Conservation (phyloP, 2,888 invertebrate species). For the Gymnosoma rotundatum region DNA sequence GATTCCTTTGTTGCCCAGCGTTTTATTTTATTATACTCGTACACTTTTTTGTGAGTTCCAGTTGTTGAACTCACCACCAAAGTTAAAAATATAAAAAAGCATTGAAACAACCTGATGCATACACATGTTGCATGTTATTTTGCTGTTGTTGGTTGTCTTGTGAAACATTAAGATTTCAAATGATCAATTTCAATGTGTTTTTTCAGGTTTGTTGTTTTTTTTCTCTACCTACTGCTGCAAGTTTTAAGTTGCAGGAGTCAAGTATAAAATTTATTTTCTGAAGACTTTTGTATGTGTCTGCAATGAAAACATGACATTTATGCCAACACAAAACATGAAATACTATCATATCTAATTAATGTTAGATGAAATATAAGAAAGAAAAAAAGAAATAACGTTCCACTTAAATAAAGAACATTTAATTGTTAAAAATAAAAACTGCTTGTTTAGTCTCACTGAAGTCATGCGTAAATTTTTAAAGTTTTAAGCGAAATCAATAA, state of each 20-base stretch:
- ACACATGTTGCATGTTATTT: conserved; percentile 72
- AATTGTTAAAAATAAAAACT: conserved; percentile 26
- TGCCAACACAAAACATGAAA: conserved; percentile 72
- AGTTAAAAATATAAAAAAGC: conserved; percentile 14
- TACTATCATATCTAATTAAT: conserved; percentile 72
- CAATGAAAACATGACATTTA: conserved; percentile 72
- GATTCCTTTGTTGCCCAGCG: conserved; percentile 39
- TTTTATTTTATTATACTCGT: not conserved
- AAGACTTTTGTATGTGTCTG: conserved; percentile 40
- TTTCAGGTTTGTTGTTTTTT: not conserved
- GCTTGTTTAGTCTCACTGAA: conserved; percentile 3
- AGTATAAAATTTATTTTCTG: conserved; percentile 52
- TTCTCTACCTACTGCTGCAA: conserved; percentile 11
- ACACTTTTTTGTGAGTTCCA: conserved; percentile 53
- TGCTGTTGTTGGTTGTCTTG: conserved; percentile 68
- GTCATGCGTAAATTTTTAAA: not conserved
- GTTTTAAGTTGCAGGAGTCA: conserved; percentile 59
- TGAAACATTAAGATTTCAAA: conserved; percentile 69
- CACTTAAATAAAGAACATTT: not conserved
- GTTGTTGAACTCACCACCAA: conserved; percentile 51
- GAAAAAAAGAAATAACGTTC: not conserved
- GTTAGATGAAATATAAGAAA: conserved; percentile 65
- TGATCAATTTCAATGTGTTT: conserved; percentile 62
- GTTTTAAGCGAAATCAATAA: conserved; percentile 27
- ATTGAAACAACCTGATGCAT: conserved; percentile 57